These are phyloP conservation scores for Lepilemur septentrionalis DNA, from an alignment of 2,797 vertebrate species.

Conservation along the genomic window DNA sequence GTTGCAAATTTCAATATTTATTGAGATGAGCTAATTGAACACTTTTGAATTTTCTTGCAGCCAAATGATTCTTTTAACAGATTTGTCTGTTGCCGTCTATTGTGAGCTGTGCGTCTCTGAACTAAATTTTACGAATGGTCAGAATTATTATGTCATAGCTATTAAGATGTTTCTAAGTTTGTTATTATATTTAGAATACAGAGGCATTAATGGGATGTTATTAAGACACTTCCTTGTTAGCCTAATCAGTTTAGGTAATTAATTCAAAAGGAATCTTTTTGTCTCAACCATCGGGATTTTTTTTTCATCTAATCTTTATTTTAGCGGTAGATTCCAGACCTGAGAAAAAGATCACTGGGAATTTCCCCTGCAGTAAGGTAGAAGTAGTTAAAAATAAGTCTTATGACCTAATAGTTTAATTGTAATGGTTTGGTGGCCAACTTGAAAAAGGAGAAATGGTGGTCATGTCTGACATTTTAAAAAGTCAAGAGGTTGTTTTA, in stretches of 20 bases:
- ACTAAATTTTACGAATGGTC: not conserved
- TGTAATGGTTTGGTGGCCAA: conserved; percentile 8
- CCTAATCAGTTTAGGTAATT: conserved; percentile 20
- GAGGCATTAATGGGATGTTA: not conserved
- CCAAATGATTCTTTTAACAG: not conserved
- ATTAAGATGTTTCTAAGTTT: not conserved
- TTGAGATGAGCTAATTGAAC: conserved; percentile 33
- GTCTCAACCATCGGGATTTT: not conserved
- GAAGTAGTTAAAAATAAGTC: conserved; percentile 2
- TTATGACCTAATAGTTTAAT: not conserved
- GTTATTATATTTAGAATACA: conserved; percentile 34
- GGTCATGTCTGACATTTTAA: conserved; percentile 54
- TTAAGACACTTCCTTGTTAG: not conserved
- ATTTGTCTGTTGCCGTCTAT: not conserved
- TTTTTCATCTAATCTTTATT: conserved; percentile 13
- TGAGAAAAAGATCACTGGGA: conserved; percentile 8
- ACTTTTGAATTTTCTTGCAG: not conserved
- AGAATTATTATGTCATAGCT: not conserved
- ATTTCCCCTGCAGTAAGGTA: not conserved
- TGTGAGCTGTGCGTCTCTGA: not conserved
- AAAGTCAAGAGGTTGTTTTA: conserved; percentile 51
- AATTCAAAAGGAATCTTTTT: not conserved
- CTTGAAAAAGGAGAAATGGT: conserved; percentile 49
- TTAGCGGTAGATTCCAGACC: not conserved
- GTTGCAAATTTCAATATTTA: conserved; percentile 22